Evolutionary conservation across 1,140 invertebrate genomes (phyloP), one percentile per base, ranked within the genome.

Genomic region (Brachionus plicatilis): DNA sequence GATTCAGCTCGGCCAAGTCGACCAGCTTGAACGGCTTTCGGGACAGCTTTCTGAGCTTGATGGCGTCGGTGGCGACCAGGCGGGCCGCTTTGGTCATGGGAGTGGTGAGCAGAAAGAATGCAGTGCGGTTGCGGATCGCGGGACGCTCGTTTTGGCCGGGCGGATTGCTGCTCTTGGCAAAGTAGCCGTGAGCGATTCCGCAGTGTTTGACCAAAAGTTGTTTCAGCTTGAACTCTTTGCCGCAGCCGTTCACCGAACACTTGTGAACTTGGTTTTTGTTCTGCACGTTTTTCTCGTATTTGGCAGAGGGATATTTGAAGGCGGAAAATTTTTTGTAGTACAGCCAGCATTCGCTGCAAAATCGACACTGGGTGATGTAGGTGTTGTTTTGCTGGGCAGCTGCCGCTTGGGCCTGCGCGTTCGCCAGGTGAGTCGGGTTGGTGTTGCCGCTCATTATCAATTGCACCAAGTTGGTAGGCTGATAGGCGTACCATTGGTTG

Each of bases 251-350:
- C 1, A 85, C 56, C 11, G 68, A 68, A 83, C 56, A 83, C 29
- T 72, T 53, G 43, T 85, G 65, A 9, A 70, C 53, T 70, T 70
- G 65, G 66, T 83, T 83, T 60, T 85, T 70, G 24, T 68, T 70
- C 72, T 43, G 75, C 53, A 45, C 41, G 27, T 72, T 41, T 17
- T 33, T 45, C 24, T 72, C 33, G 37, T 84, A 41, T 14, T 85
- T 56, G 17, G 79, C 86, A 86, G 88, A 91, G 56, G 89, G 88
- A 87, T 90, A 90, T 86, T 97, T 97, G 17, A 99, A 92, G 86
- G 96, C 97, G 80, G 96, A 97, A 90, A 97, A 97, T 88, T 98
- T 97, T 89, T 98, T 98, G 96, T 96, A 99, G 89, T 98, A 97
- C 43, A 92, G 92, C 96, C 96, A 99, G 90, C 97, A 99, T 3